Conservation (phyloP, 1,140 invertebrate species). For the Drosophila cardini region DNA sequence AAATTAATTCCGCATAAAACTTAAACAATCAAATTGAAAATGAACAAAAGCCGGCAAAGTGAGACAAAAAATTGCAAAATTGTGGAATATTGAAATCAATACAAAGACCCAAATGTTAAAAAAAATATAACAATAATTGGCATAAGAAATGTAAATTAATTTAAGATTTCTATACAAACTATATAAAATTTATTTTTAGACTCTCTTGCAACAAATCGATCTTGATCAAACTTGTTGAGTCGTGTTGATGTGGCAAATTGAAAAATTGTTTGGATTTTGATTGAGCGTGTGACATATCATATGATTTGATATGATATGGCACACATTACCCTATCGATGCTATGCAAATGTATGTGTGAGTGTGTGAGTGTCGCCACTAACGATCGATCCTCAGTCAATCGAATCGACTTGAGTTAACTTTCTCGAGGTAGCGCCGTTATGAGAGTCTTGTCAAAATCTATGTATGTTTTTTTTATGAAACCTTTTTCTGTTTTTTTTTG, state of each 20-base stretch:
- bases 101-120: neutral
- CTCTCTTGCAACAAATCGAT: slow-evolving; percentile 25
- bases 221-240: slow-evolving; percentile 25
- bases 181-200: too few relatives aligned
- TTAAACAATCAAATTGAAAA: slow-evolving; percentile 40
- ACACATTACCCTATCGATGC: slow-evolving; percentile 17
- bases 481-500: slow-evolving; percentile 40
- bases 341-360: slow-evolving; percentile 24
- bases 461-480: slow-evolving; percentile 60
- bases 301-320: slow-evolving; percentile 25
- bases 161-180: neutral
- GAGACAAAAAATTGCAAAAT: slow-evolving; percentile 60
- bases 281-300: slow-evolving; percentile 37
- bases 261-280: slow-evolving; percentile 33
- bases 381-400: slow-evolving; percentile 20
- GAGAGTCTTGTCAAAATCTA: slow-evolving; percentile 37
- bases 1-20: slow-evolving; percentile 62
- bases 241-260: slow-evolving; percentile 29
- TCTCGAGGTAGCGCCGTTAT: slow-evolving; percentile 57
- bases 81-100: slow-evolving; percentile 73
- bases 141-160: slow-evolving; percentile 40
- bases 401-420: slow-evolving; percentile 40
- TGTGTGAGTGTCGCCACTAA: slow-evolving; percentile 4
- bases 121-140: slow-evolving; percentile 34
- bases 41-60: slow-evolving; percentile 16